Evolutionary conservation across 2,113 vertebrate genomes (phyloP).

Genomic region (Tetrax tetrax): DNA sequence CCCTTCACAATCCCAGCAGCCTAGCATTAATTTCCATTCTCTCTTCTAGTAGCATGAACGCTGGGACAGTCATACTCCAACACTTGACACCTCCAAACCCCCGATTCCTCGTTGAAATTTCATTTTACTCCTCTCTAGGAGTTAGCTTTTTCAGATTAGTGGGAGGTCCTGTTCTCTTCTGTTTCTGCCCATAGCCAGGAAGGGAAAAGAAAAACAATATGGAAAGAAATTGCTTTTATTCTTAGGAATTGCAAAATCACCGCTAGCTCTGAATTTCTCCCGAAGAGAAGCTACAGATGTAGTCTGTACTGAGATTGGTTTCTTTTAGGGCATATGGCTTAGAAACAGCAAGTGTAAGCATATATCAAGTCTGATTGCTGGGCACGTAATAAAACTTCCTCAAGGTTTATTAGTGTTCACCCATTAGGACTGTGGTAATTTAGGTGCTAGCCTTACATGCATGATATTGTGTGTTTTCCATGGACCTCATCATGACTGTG

Average conservation of each 20-base stretch:
- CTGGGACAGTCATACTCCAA: not conserved
- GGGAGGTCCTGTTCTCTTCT: slow-evolving; percentile 40
- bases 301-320: not conserved
- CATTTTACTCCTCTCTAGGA: not conserved
- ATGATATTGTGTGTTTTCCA: not conserved
- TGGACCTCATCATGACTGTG: not conserved
- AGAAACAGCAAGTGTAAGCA: not conserved
- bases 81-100: slow-evolving; percentile 23
- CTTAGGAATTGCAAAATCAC: slow-evolving; percentile 3
- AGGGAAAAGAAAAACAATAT: slow-evolving; percentile 44
- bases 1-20: slow-evolving; percentile 27
- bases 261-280: not conserved
- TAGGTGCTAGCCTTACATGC: not conserved
- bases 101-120: slow-evolving; percentile 6
- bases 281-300: not conserved
- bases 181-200: not conserved
- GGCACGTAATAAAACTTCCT: not conserved
- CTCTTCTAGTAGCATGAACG: not conserved
- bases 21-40: slow-evolving; percentile 43
- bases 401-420: not conserved
- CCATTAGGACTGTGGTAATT: not conserved
- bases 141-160: slow-evolving; percentile 16
- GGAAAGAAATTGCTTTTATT: slow-evolving; percentile 20
- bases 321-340: not conserved
- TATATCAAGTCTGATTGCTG: not conserved